Evolutionary conservation across 1,140 invertebrate species (phyloP), one percentile per base, ranked within the genome.

Genomic region (Bombus terrestris): DNA sequence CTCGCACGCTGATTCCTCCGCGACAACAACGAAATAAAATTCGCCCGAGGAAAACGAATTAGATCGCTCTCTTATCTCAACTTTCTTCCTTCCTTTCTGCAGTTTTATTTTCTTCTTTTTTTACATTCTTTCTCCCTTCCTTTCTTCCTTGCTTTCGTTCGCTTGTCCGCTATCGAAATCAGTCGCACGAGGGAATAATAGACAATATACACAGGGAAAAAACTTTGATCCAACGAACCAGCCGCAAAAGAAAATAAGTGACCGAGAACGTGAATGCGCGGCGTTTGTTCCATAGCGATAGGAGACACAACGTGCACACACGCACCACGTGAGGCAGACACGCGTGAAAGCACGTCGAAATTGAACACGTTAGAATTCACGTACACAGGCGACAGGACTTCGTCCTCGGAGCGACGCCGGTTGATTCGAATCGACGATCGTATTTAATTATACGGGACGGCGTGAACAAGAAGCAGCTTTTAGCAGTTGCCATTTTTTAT

Each of bases 141-240:
- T 35, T 35, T 28, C 41, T 43, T 6, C 47, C 64, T 57, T 41
- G 39, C 28, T 1, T 39, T 71, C 2, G 12, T 69, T 22, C 39
- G 4, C n/a, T n/a, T 37, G 35, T 72, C 3, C 22, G 73, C 62
- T 59, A 69, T 41, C 74, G 57, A 77, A 75, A 77, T 28, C 68
- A 73, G 88, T 83, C 72, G 76, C 74, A 69, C 86, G 69, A 85
- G 74, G 64, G 64, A 86, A 69, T 73, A 85, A 90, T 86, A 88
- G 88, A 88, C 81, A 87, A 75, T 86, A 86, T 88, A 84, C 86
- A 90, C 64, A 86, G 83, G 87, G 84, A 87, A 86, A 85, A 88
- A 91, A 73, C 81, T 90, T 93, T 93, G 92, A 93, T 93, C 92
- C 92, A 93, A 93, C 90, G 92, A 93, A 93, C 91, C 92, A 93